phyloP scores from a whole-genome alignment of 1,140 invertebrate genomes.

The Cydia splendana region DNA sequence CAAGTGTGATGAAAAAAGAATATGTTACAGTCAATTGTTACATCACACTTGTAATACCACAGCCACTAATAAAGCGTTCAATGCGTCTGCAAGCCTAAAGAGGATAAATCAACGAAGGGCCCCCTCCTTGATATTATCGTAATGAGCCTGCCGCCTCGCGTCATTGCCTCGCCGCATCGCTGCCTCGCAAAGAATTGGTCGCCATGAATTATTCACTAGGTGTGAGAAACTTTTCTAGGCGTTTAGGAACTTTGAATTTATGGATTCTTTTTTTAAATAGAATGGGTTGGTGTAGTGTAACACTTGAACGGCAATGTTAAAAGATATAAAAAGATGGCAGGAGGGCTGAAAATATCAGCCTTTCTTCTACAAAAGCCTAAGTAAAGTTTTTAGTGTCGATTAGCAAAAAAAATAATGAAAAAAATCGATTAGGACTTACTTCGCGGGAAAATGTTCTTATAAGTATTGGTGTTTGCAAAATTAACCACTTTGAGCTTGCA shows the following conservation, averaged over 20 bases:
- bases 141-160: background rate
- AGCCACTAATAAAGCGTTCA: no score
- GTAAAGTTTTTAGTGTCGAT: no score
- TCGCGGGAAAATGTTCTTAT: no score
- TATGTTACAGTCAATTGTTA: background rate
- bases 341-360: background rate
- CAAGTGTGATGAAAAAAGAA: no score
- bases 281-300: background rate
- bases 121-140: background rate
- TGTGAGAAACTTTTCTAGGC: slow-evolving; percentile 3
- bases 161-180: background rate
- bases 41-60: background rate
- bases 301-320: background rate
- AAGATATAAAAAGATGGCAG: background rate
- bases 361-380: no score
- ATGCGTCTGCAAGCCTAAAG: slow-evolving; percentile 12
- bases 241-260: slow-evolving; percentile 11
- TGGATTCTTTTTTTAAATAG: background rate
- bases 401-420: no score
- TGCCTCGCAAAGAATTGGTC: background rate
- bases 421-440: no score
- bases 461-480: no score
- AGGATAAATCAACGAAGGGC: slow-evolving; percentile 10
- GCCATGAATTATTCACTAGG: slow-evolving; percentile 20
- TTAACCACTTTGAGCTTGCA: no score